Base-by-base conservation (phyloP, 2,113 vertebrate genomes). In the Oreochromis spilurus region DNA sequence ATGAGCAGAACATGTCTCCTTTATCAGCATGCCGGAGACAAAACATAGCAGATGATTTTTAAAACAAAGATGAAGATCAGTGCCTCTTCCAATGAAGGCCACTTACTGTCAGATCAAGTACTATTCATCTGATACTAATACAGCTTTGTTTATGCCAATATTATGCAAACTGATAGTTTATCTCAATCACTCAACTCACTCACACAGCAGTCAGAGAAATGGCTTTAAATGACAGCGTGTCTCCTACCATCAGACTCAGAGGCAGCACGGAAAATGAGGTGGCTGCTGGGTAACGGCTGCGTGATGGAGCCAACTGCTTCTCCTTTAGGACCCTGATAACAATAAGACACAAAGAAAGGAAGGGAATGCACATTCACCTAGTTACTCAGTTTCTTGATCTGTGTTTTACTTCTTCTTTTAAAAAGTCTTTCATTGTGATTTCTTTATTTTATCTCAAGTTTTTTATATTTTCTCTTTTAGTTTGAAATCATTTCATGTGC, bases 261-360 rank as follows among this genome's bases (percentile, higher is more conserved):
- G 92, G 98, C 97, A 0, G 99, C 98, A 50, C 99, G 96, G 94
- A 99, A 98, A 92, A 99, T 99, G 95, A 99, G 96, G 57, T 99
- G 99, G 95, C 99, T 99, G 97, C 98, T 97, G 92, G 99, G 98
- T 95, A 99, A 96, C 1, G 99, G 99, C 94, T 99, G 98, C 55
- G 98, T 99, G 95, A 99, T 99, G 79, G 99, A 99, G 81, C 99
- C 99, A 88, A 99, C 99, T 11, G 97, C 97, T 97, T 99, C 99
- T 36, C 99, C 99, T 97, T 99, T 99, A 80, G 99, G 99, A 91
- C 99, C 99, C 99, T 99, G 95, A 29, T 3, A 31, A 67, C 52
- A 43, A 24, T 4, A 83, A 72, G 19, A 81, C 70, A 80, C 29
- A 87, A 34, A 84, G 16, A 29, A 5, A 45, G 26, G 21, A 19